Base-by-base conservation (phyloP, 2,797 vertebrate genomes). In the Allenopithecus nigroviridis region DNA sequence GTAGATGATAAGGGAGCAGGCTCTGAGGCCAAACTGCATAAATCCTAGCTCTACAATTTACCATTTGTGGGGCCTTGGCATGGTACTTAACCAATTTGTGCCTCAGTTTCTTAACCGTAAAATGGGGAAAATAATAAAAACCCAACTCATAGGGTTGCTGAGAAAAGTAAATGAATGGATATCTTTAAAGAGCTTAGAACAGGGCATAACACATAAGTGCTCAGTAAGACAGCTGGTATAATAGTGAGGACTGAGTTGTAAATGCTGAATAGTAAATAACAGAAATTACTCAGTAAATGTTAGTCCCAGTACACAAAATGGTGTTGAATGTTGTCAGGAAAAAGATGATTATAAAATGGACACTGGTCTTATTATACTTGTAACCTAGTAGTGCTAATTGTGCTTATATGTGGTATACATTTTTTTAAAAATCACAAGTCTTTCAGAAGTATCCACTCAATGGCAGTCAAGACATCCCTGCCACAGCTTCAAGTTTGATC, bases 401-500 rank as follows among this genome's bases (percentile, higher is more conserved):
- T 96, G 61, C 17, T 89, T 93, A 74, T 50, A 64, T 5, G 1
- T 84, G 36, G 43, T 89, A 6, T 5, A 19, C 78, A 91, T 39
- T 79, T 84, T 74, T 84, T 13, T 0, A 41, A 90, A 11, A 86
- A 79, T 81, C 53, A 74, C 59, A 84, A 68, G 17, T 76, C 39
- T 96, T 90, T 96, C 57, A 83, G 46, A 92, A 91, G 48, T 76
- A 85, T 30, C 50, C 53, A 89, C 24, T 92, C 84, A 88, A 17
- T 57, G 33, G 59, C 78, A 94, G 72, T 76, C 55, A 87, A 92
- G 50, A 6, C 39, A 28, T 64, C 43, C 68, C 90, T 98, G 79
- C 33, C 43, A 22, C 5, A 96, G 79, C 41, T 92, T 98, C 80
- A 70, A 98, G 96, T 92, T 89, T 95, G 88, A 96, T 97, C 84